Conservation (phyloP, 2,888 invertebrate genomes). For the Lasioglossum vierecki region DNA sequence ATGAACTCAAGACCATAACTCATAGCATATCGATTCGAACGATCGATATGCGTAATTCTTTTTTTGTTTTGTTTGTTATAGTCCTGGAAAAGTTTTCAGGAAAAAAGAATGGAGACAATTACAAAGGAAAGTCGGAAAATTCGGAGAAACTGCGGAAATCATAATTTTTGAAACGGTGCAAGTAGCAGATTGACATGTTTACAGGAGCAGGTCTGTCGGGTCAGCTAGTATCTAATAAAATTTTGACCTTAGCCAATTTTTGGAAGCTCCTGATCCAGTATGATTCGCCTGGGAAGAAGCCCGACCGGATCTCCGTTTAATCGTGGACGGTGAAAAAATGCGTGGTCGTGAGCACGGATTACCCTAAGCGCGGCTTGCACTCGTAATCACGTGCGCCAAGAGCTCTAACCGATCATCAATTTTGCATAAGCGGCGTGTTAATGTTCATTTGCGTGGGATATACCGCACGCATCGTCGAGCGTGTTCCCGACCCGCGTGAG, state of each 20-base stretch:
- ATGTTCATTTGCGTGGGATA: constrained; percentile 40
- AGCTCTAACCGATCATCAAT: constrained; percentile 62
- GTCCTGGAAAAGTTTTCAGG: no score
- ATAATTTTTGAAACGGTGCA: no score
- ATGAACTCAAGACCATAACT: no score
- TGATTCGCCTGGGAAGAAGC: not conserved
- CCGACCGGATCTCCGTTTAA: not conserved
- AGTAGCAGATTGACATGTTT: no score
- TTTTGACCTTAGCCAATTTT: not conserved
- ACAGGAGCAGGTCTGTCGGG: no score
- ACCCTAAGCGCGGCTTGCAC: not conserved
- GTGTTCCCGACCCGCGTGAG: constrained; percentile 15
- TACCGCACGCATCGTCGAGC: constrained; percentile 2
- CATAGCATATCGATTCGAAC: no score
- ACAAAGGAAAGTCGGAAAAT: no score
- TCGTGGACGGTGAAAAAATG: constrained; percentile 23
- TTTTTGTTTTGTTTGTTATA: no score
- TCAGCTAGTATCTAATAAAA: not conserved
- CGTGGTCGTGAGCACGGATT: constrained; percentile 8
- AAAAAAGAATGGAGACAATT: no score
- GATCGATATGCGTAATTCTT: no score
- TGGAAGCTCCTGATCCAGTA: not conserved
- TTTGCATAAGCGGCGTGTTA: constrained; percentile 40
- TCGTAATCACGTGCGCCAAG: constrained; percentile 32
- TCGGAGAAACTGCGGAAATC: no score